phyloP scores from a whole-genome alignment of 2,113 vertebrate species.

The Chamaetylas fuelleborni region DNA sequence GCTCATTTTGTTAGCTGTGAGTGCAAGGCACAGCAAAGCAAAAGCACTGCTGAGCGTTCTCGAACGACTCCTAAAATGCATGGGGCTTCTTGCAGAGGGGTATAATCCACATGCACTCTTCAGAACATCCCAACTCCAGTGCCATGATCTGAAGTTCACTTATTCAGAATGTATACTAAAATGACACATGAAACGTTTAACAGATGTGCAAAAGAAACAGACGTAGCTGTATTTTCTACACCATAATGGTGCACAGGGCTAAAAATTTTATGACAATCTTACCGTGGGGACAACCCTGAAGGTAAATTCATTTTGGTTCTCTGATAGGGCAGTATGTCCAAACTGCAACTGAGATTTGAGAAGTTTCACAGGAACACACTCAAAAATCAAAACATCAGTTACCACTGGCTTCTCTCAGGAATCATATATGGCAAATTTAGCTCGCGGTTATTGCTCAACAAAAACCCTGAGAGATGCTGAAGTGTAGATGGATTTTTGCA shows the following conservation, averaged over 20 bases:
- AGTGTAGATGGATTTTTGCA: neutral
- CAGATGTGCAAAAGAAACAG: neutral
- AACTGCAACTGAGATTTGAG: neutral
- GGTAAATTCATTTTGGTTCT: conserved; percentile 7
- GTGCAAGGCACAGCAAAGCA: neutral
- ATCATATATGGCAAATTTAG: conserved; percentile 29
- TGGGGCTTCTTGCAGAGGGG: neutral
- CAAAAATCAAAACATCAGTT: conserved; percentile 28
- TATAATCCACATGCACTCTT: neutral
- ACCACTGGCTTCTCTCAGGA: conserved; percentile 1
- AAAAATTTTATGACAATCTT: neutral
- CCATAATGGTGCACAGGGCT: neutral
- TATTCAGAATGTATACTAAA: neutral
- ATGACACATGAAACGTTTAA: neutral
- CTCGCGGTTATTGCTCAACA: conserved; percentile 27
- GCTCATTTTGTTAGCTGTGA: conserved; percentile 32
- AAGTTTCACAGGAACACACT: neutral
- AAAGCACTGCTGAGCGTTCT: neutral
- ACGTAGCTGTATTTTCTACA: neutral
- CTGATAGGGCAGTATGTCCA: neutral
- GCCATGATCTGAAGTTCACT: neutral
- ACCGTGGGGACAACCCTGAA: neutral
- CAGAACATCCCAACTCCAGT: neutral
- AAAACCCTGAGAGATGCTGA: neutral
- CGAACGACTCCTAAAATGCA: neutral